phyloP scores from a whole-genome alignment of 2,888 invertebrate genomes.

The Melinopterus prodromus region DNA sequence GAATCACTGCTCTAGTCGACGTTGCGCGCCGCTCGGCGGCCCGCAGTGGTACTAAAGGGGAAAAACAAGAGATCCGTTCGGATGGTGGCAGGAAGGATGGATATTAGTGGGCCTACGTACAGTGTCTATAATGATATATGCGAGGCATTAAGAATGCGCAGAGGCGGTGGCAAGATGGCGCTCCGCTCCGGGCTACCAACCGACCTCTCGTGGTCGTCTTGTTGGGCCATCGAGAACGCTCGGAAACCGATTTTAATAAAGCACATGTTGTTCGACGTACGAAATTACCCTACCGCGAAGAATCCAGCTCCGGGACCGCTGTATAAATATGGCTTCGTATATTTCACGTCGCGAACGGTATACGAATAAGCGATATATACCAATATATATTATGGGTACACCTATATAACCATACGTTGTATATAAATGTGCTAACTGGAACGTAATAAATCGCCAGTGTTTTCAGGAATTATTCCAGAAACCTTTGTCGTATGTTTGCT shows the following conservation, averaged over 20 bases:
- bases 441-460: too few relatives aligned
- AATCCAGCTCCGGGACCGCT: neutral
- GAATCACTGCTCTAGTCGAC: too few relatives aligned
- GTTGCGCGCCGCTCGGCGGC: slow-evolving; percentile 12
- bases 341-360: neutral
- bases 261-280: slow-evolving; percentile 18
- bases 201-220: slow-evolving; percentile 34
- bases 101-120: slow-evolving; percentile 57
- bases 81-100: slow-evolving; percentile 27
- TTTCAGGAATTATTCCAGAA: too few relatives aligned
- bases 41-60: slow-evolving; percentile 41
- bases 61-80: neutral
- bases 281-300: slow-evolving; percentile 12
- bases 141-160: slow-evolving; percentile 54
- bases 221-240: slow-evolving; percentile 35
- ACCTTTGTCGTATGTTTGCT: too few relatives aligned
- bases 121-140: slow-evolving; percentile 64
- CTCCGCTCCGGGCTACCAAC: slow-evolving; percentile 41
- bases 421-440: neutral
- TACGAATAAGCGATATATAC: neutral
- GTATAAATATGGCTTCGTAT: neutral
- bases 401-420: neutral
- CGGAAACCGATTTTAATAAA: slow-evolving; percentile 36
- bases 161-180: slow-evolving; percentile 58
- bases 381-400: neutral